Base-by-base conservation (phyloP, 2,797 vertebrate genomes). In the Coreius guichenoti region DNA sequence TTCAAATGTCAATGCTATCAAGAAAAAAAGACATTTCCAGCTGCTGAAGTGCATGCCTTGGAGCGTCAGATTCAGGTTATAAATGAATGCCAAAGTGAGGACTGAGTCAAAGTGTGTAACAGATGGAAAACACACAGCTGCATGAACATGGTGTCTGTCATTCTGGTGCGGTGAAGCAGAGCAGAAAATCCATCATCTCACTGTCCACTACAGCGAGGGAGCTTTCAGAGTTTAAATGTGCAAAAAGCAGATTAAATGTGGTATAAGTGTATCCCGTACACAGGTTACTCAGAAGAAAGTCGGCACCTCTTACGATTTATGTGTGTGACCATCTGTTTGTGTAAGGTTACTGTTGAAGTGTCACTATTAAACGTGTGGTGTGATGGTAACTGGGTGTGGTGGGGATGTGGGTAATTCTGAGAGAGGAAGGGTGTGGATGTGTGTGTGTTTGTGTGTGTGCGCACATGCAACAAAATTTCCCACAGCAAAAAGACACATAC, bases 341-440 rank as follows among this genome's bases (percentile, higher is more conserved):
- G 51, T 12, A 73, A 39, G 33, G 70, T 80, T 74, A 74, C 33
- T 54, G 12, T 83, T 73, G 47, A 43, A n/a, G 76, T 88, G 78
- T 86, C 84, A 80, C 56, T 70, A 68, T 76, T 73, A 49, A 78
- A 43, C 45, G 31, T 56, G 39, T 43, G 80, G 87, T 88, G 82
- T 81, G 81, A 84, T 84, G 51, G 63, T 70, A 16, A 17, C 39
- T 84, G 87, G 89, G 89, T 88, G 89, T 90, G 89, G 87, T 82
- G 87, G 83, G 68, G 86, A 87, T 87, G 87, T 90, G 89, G 86
- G 78, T 84, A 73, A 74, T 65, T 83, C n/a, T 69, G 86, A 86
- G 83, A 89, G 85, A 90, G 89, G 88, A 89, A 89, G 90, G 88
- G 88, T 83, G 87, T 86, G 88, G 85, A 45, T 26, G 4, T 68